A percentile compares a stretch with the other conserved stretches of the same genome.
These are phyloP conservation scores for Cerceris ruficornis DNA, from an alignment of 2,888 invertebrate genomes.

Conservation along the genomic window DNA sequence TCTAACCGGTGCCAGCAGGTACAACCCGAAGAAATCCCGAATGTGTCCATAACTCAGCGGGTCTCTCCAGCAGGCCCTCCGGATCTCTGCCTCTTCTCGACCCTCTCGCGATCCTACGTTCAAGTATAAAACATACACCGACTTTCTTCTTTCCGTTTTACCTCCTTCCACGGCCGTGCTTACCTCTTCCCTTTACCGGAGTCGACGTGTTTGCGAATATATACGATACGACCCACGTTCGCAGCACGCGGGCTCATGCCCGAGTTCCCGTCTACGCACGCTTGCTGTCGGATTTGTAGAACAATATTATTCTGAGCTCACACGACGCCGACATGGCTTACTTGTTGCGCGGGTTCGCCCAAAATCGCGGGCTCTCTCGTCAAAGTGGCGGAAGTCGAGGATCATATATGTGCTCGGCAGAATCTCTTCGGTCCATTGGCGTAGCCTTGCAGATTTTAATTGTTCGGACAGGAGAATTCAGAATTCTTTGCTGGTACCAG, in stretches of 20 bases:
- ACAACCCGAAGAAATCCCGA: constrained; percentile 74
- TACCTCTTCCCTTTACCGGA: constrained; percentile 19
- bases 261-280: constrained; percentile 46
- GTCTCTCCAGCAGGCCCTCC: constrained; percentile 52
- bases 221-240: constrained; percentile 35
- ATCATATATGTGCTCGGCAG: too few species aligned
- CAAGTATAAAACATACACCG: constrained; percentile 45
- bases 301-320: constrained; percentile 71
- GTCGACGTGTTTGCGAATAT: constrained; percentile 16
- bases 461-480: too few species aligned
- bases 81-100: constrained; percentile 41
- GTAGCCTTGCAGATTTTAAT: too few species aligned
- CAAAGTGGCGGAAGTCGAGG: too few species aligned
- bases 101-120: constrained; percentile 49
- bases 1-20: constrained; percentile 68
- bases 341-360: too few species aligned
- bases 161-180: constrained; percentile 14
- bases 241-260: constrained; percentile 24
- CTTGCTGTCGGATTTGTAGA: constrained; percentile 73
- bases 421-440: too few species aligned
- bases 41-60: constrained; percentile 75
- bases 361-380: too few species aligned
- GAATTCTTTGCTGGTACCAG: too few species aligned
- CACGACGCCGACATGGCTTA: constrained; percentile 29
- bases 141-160: constrained; percentile 22